Percentiles rank a stretch among this genome's conserved stretches.
phyloP scores from a whole-genome alignment of 2,888 invertebrate genomes.

The Lasius fuliginosus region DNA sequence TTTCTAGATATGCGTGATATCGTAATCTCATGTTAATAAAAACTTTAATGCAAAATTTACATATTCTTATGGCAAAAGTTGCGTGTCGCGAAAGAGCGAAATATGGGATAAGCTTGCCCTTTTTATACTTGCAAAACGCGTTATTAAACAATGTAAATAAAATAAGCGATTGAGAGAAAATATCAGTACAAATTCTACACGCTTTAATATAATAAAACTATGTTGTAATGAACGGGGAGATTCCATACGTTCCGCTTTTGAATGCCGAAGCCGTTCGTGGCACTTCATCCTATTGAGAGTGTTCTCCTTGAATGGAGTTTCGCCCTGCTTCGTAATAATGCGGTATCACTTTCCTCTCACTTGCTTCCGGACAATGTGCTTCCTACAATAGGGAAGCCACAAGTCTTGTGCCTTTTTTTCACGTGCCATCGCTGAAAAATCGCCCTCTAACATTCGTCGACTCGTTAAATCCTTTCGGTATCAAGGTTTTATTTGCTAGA shows the following conservation, averaged over 20 bases:
- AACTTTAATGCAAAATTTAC: neutral
- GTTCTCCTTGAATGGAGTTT: slow-evolving; percentile 46
- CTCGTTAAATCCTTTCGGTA: slow-evolving; percentile 4
- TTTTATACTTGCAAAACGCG: neutral
- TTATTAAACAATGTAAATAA: neutral
- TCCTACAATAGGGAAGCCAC: neutral
- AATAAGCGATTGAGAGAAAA: neutral
- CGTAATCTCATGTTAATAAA: neutral
- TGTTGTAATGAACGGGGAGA: neutral
- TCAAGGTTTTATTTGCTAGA: neutral
- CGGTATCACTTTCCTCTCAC: slow-evolving; percentile 41
- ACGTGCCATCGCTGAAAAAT: neutral
- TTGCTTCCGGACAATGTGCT: slow-evolving; percentile 42
- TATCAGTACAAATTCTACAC: neutral
- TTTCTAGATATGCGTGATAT: neutral
- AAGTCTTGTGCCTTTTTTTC: slow-evolving; percentile 24
- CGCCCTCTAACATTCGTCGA: slow-evolving; percentile 2
- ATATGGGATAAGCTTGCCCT: neutral
- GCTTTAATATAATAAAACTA: slow-evolving; percentile 19
- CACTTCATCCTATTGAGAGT: slow-evolving; percentile 36
- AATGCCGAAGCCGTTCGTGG: slow-evolving; percentile 14
- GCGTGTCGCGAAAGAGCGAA: neutral
- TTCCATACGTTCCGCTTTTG: neutral
- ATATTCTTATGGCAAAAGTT: neutral
- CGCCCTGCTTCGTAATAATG: slow-evolving; percentile 36